phyloP scores from a whole-genome alignment of 2,797 vertebrate species.

The Nothura maculosa region DNA sequence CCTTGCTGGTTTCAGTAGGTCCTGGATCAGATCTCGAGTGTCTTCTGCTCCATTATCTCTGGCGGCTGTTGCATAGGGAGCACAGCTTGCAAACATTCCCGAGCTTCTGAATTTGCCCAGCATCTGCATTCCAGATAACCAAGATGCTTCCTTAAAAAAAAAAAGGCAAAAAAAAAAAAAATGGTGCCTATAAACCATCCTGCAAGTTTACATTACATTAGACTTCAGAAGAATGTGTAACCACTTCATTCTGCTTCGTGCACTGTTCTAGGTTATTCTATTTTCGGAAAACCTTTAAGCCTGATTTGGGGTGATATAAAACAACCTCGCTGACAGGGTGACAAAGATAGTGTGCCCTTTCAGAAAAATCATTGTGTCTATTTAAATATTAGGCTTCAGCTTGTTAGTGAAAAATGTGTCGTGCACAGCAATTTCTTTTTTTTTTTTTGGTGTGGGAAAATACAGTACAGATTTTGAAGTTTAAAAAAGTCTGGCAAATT shows the following conservation, averaged over 20 bases:
- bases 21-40: neutral
- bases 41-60: conserved; percentile 55
- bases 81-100: conserved; percentile 69
- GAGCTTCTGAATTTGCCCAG: conserved; percentile 71
- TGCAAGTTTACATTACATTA: conserved; percentile 63
- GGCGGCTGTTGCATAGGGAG: conserved; percentile 62
- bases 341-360: conserved; percentile 38
- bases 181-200: conserved; percentile 43
- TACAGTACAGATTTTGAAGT: conserved; percentile 81
- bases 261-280: conserved; percentile 54
- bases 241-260: conserved; percentile 40
- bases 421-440: conserved; percentile 34
- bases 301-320: conserved; percentile 57
- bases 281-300: conserved; percentile 65
- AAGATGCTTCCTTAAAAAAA: conserved; percentile 37
- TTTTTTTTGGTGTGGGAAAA: conserved; percentile 70
- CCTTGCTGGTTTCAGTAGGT: conserved; percentile 4
- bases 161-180: neutral
- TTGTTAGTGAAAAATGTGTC: conserved; percentile 72
- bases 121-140: conserved; percentile 75
- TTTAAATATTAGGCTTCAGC: conserved; percentile 76
- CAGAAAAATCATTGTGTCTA: conserved; percentile 64
- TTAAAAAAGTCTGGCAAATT: conserved; percentile 80
- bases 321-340: conserved; percentile 49
- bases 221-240: conserved; percentile 42